A percentile compares a stretch with the other conserved stretches of the same genome.
phyloP scores from a whole-genome alignment of 2,888 invertebrate species.

The Lacanobia oleracea region DNA sequence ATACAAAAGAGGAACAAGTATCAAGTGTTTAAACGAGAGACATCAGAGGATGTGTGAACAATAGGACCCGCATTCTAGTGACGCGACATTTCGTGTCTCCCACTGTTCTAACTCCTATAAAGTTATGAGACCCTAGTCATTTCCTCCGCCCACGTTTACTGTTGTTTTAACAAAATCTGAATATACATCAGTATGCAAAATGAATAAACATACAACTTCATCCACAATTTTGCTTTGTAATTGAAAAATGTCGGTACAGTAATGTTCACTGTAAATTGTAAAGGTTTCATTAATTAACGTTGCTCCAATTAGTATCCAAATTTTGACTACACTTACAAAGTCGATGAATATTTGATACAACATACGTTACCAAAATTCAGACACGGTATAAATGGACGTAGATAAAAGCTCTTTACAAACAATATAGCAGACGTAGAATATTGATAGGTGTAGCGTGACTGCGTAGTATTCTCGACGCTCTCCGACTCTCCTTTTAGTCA shows the following conservation, averaged over 20 bases:
- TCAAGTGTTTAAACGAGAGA: constrained; percentile 72
- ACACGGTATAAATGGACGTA: constrained; percentile 49
- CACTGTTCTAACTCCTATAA: constrained; percentile 58
- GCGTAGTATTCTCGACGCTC: constrained; percentile 67
- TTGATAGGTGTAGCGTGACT: constrained; percentile 72
- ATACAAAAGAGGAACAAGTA: constrained; percentile 61
- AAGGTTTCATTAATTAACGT: constrained; percentile 18
- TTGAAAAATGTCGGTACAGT: constrained; percentile 27
- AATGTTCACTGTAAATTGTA: constrained; percentile 21
- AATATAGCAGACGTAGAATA: constrained; percentile 61
- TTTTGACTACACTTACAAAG: constrained; percentile 7
- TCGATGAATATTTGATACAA: constrained; percentile 47
- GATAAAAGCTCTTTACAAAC: constrained; percentile 62
- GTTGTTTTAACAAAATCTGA: constrained; percentile 40
- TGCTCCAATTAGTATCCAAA: constrained; percentile 18
- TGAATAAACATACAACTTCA: constrained; percentile 34
- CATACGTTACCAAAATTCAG: constrained; percentile 41
- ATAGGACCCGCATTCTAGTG: constrained; percentile 76
- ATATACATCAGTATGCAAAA: constrained; percentile 28
- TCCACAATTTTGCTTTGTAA: constrained; percentile 17
- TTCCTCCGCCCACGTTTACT: constrained; percentile 44
- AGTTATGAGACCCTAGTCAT: constrained; percentile 56
- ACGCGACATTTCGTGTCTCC: constrained; percentile 65
- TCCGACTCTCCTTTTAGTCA: constrained; percentile 67
- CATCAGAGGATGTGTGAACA: constrained; percentile 72